These are phyloP conservation scores for Gasterosteus aculeatus DNA, from an alignment of 2,113 vertebrate species.

Conservation along the genomic window DNA sequence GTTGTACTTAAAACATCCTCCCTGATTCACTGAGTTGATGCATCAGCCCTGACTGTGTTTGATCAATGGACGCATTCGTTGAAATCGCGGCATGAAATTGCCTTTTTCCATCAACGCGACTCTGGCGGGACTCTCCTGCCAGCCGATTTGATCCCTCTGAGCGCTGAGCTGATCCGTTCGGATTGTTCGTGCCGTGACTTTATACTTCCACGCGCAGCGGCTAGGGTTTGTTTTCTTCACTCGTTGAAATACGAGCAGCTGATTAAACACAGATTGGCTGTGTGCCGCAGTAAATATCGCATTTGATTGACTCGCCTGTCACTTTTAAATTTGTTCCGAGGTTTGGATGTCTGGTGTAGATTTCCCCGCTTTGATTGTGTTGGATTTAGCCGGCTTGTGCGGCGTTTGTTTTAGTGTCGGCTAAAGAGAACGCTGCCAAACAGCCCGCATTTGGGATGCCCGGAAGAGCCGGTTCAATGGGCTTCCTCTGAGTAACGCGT, in stretches of 20 bases:
- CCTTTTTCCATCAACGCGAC: constrained; percentile 27
- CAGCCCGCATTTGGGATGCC: constrained; percentile 1
- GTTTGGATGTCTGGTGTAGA: background rate
- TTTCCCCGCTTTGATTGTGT: constrained; percentile 21
- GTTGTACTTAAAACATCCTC: constrained; percentile 60
- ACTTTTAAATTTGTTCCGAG: constrained; percentile 5
- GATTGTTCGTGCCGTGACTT: constrained; percentile 40
- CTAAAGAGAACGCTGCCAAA: background rate
- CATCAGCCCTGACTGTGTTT: constrained; percentile 53
- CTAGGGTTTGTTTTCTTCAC: constrained; percentile 22
- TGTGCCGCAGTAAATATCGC: constrained; percentile 12
- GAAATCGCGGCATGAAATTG: constrained; percentile 67
- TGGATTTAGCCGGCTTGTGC: constrained; percentile 4
- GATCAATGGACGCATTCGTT: constrained; percentile 68
- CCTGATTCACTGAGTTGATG: constrained; percentile 56
- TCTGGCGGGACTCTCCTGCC: constrained; percentile 38
- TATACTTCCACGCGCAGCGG: constrained; percentile 27
- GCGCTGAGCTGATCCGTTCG: constrained; percentile 26
- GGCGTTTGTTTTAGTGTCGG: constrained; percentile 19
- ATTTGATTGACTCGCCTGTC: constrained; percentile 37
- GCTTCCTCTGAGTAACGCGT: background rate
- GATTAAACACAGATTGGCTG: constrained; percentile 42
- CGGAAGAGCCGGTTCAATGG: background rate
- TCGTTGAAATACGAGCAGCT: constrained; percentile 4
- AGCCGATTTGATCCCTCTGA: constrained; percentile 32